Evolutionary conservation across 2,888 invertebrate species (phyloP), one percentile per base, ranked within the genome.

Genomic region (Bruchidius siliquastri): DNA sequence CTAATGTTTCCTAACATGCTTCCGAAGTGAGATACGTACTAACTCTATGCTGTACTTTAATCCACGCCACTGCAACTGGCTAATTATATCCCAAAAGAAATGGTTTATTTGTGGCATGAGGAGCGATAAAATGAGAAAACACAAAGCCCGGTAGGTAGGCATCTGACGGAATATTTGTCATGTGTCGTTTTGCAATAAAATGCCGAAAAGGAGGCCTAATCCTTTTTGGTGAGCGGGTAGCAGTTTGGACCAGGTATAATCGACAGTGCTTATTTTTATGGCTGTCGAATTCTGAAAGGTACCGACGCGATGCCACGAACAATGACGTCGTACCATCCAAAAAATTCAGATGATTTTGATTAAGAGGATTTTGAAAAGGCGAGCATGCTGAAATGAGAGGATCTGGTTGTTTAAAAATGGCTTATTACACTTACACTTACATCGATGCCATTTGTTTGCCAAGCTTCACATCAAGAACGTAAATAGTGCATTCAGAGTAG

Each of bases 131-230:
- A 68, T 68, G 68, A 68, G 68, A 3, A 68, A 68, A 68, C 68
- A 68, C 68, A 68, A 68, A 68, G 68, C 68, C 22, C 68, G 67
- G 67, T 67, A 71, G 71, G 71, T 67, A 67, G 67, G 26, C 10
- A 71, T 71, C 21, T 71, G 10, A 71, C 66, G 67, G 30, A 30
- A 67, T 67, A 71, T 71, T 71, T 71, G 71, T 71, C 71, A 71
- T 26, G 67, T 30, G 71, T 66, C 30, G 26, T 71, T 71, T 71
- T 13, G 49, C 49, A 49, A 49, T 49, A 49, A 49, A 49, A 49
- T 49, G 49, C 49, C 49, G 49, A 49, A 49, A 49, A 49, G 49
- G 49, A 49, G 49, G 6, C 49, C 49, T 49, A 49, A 49, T 49
- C 49, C 49, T 49, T 49, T 49, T 49, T 49, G 13, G 49, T 49